A percentile compares a stretch with the other conserved stretches of the same genome.
These are phyloP conservation scores for Leptopilina syphax DNA, from an alignment of 2,888 invertebrate genomes.

Conservation along the genomic window DNA sequence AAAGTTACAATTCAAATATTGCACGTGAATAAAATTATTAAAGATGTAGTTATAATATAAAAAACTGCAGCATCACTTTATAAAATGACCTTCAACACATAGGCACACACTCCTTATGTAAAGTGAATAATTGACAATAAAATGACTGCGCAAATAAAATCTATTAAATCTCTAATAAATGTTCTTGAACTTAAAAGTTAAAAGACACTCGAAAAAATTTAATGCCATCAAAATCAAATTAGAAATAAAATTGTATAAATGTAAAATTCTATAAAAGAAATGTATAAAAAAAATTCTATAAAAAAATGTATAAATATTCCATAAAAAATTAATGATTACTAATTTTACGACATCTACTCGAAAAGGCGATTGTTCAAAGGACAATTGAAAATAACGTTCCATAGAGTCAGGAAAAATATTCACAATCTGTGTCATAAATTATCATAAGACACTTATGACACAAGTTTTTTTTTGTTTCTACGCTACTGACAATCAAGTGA, in stretches of 20 bases:
- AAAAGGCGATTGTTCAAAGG: conserved; percentile 21
- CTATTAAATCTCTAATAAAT: conserved; percentile 10
- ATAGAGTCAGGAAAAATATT: neutral
- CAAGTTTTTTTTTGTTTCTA: neutral
- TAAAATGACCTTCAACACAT: conserved; percentile 19
- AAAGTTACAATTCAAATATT: too few species aligned
- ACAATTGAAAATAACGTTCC: conserved; percentile 5
- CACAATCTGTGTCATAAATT: neutral
- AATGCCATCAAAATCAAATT: neutral
- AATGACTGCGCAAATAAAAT: neutral
- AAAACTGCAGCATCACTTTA: conserved; percentile 25
- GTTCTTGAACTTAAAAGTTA: neutral
- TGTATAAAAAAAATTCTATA: neutral
- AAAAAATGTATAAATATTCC: too few species aligned
- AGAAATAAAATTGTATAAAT: neutral
- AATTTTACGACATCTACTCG: neutral
- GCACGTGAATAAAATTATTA: neutral
- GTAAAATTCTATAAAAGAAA: neutral
- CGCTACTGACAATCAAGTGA: too few species aligned
- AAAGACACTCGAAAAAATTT: neutral
- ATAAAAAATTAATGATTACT: too few species aligned
- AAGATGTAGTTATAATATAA: neutral
- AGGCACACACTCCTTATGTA: neutral
- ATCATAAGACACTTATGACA: conserved; percentile 7
- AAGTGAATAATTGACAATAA: conserved; percentile 19